These are phyloP conservation scores for Falco peregrinus DNA, from an alignment of 2,797 vertebrate genomes.

Conservation along the genomic window DNA sequence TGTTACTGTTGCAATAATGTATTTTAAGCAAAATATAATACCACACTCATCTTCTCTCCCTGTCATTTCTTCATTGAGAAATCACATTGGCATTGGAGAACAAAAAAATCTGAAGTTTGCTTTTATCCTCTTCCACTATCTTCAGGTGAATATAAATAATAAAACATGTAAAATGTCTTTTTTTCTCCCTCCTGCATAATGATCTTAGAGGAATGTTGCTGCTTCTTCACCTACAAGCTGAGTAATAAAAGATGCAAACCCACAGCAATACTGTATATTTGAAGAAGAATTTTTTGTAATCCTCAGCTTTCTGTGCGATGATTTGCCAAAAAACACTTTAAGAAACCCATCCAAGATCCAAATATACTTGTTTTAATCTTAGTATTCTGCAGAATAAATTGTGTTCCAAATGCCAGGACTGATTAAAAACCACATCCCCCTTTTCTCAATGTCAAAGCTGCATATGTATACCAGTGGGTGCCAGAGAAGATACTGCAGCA, in stretches of 20 bases:
- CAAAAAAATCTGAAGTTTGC: slow-evolving; percentile 13
- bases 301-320: slow-evolving; percentile 40
- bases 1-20: background rate
- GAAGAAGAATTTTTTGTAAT: slow-evolving; percentile 65
- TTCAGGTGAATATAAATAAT: background rate
- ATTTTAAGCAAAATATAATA: background rate
- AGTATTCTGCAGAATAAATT: slow-evolving; percentile 51
- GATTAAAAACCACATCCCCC: slow-evolving; percentile 53
- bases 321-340: slow-evolving; percentile 60
- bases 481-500: slow-evolving; percentile 67
- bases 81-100: background rate
- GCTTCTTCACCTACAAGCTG: slow-evolving; percentile 46
- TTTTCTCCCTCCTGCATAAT: slow-evolving; percentile 57
- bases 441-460: slow-evolving; percentile 73
- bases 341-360: slow-evolving; percentile 71
- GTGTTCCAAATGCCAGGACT: slow-evolving; percentile 45
- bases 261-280: slow-evolving; percentile 72
- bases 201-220: slow-evolving; percentile 36
- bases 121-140: background rate
- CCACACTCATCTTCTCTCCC: background rate
- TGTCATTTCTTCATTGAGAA: no score
- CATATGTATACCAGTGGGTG: slow-evolving; percentile 38
- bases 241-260: slow-evolving; percentile 68
- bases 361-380: slow-evolving; percentile 64
- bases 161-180: background rate